Evolutionary conservation across 37 sponge, comb jelly and placozoan species (phyloP).

Genomic region (Aplysina aerophoba): DNA sequence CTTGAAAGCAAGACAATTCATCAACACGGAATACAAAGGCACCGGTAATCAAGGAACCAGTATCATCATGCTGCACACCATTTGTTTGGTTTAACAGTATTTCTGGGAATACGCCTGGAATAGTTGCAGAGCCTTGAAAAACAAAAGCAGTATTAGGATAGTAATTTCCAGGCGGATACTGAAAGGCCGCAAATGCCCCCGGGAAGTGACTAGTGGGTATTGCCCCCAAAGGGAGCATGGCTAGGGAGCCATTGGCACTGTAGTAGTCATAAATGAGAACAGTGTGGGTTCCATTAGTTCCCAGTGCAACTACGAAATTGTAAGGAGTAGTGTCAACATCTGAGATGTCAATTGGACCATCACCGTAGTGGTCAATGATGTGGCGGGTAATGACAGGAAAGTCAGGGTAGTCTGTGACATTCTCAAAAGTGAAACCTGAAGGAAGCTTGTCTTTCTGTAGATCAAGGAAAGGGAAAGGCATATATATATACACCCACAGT

Average conservation of each 20-base stretch:
- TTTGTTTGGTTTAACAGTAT: background rate
- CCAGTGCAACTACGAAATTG: background rate
- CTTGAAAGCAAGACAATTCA: slow-evolving; percentile 14
- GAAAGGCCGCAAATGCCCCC: too few relatives aligned
- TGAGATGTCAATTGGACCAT: background rate
- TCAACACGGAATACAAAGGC: slow-evolving; percentile 13
- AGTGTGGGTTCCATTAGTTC: background rate
- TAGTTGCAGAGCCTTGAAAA: background rate
- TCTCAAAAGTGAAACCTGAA: too few relatives aligned
- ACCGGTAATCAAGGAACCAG: background rate
- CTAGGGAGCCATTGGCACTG: background rate
- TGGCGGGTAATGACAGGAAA: too few relatives aligned
- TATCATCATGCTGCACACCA: background rate
- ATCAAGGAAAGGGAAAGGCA: too few relatives aligned
- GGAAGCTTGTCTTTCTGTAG: too few relatives aligned
- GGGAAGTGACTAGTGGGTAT: background rate
- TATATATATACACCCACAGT: too few relatives aligned
- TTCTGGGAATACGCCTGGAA: slow-evolving; percentile 4
- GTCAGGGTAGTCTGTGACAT: too few relatives aligned
- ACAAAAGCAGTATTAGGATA: background rate
- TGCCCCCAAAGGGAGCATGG: background rate
- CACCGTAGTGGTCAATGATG: background rate
- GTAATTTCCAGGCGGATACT: background rate
- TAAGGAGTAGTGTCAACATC: slow-evolving; percentile 10
- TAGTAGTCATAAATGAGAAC: background rate